Evolutionary conservation across 1,140 invertebrate species (phyloP).

Genomic region (Triops cancriformis): DNA sequence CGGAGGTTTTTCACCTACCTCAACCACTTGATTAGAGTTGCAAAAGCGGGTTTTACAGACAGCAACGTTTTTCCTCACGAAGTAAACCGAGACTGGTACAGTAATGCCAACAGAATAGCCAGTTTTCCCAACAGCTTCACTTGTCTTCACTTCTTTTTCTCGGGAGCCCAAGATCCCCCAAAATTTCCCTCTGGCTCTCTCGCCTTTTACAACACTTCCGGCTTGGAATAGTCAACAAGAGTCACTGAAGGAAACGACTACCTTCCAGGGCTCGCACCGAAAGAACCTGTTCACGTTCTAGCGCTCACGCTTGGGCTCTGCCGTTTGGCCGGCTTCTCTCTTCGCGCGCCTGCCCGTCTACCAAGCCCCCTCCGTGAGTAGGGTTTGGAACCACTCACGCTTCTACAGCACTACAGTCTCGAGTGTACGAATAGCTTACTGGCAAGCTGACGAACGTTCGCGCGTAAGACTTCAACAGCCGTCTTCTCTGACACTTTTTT

Average conservation of each 20-base stretch:
- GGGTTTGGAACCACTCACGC: background rate
- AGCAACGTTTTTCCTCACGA: background rate
- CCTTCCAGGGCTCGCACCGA: slow-evolving; percentile 3
- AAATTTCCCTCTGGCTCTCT: background rate
- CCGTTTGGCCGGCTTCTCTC: background rate
- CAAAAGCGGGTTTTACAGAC: background rate
- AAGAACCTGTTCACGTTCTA: slow-evolving; percentile 9
- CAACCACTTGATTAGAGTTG: background rate
- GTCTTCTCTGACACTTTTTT: background rate
- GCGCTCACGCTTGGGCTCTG: background rate
- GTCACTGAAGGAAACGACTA: slow-evolving; percentile 13
- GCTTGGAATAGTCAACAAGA: slow-evolving; percentile 10
- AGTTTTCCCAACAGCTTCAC: slow-evolving; percentile 1
- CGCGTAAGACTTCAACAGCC: background rate
- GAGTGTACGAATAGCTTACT: background rate
- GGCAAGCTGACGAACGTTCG: background rate
- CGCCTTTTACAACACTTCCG: slow-evolving; percentile 9
- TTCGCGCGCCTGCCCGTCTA: background rate
- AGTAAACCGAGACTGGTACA: background rate
- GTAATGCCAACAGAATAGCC: background rate
- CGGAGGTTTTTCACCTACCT: background rate
- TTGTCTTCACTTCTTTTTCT: background rate
- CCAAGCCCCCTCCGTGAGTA: background rate
- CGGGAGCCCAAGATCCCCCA: background rate
- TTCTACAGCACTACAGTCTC: background rate